Evolutionary conservation across 2,888 invertebrate genomes (phyloP), one percentile per base, ranked within the genome.

Genomic region (Ganaspis brasiliensis): DNA sequence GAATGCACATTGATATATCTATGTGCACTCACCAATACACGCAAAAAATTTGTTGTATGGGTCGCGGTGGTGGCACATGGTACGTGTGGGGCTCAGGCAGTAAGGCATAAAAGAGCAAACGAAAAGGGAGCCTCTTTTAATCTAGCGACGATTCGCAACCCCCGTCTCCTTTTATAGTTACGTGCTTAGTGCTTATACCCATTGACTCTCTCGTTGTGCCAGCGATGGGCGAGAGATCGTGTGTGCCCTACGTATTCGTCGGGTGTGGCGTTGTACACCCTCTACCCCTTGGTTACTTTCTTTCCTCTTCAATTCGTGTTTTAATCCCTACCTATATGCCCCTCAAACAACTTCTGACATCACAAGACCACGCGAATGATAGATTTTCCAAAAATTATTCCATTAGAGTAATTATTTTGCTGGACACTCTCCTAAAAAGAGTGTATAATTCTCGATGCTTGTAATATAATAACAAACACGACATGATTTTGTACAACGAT

Each of bases 121-220:
- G 87, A 89, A 89, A 89, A 89, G 89, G 89, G 87, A 87, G 88
- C 84, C 88, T 89, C 89, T 90, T 90, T 91, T 91, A 91, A 91
- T 91, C 90, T 90, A 90, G 89, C 90, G 89, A 90, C 90, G 90
- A 90, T 91, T 91, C 90, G 88, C 88, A 89, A 88, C 87, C 88
- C 87, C 88, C 87, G 85, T 85, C 87, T 88, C 85, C 87, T 90
- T 90, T 90, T 86, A 89, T 87, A 89, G 88, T 90, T 89, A 89
- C 88, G 88, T 86, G 89, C 88, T 89, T 88, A 88, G 85, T 90
- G 84, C 85, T 85, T 75, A 55, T 79, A 75, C 75, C 82, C 82
- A 80, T 82, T 82, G 82, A 82, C 80, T 82, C 80, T 73, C 73
- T 72, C 75, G 80, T 74, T 80, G 74, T 81, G 24, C 73, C 74